Conservation (phyloP, 2,888 invertebrate genomes). For the Phyllotreta cruciferae region DNA sequence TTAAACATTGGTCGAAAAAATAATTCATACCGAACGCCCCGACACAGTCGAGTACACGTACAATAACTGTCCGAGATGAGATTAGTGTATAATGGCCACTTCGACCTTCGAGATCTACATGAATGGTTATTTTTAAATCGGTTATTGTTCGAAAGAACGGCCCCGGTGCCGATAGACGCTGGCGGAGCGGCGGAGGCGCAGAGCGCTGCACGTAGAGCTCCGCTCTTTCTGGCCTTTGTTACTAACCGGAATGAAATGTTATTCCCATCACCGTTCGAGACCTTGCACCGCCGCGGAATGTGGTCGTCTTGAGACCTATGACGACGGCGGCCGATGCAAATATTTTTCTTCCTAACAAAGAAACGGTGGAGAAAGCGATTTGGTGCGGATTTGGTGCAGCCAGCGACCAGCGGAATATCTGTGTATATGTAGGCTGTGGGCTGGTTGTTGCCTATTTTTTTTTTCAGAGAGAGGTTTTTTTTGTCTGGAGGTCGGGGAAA, state of each 20-base stretch:
- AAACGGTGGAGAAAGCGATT: not conserved
- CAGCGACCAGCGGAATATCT: not conserved
- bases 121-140: conserved; percentile 24
- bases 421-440: too few relatives aligned
- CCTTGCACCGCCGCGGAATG: conserved; percentile 21
- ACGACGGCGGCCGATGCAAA: conserved; percentile 2
- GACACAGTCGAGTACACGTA: too few relatives aligned
- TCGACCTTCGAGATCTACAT: conserved; percentile 24
- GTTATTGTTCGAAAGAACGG: conserved; percentile 26
- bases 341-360: conserved; percentile 9
- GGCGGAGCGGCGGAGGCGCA: not conserved
- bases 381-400: not conserved
- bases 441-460: too few relatives aligned
- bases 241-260: conserved; percentile 27
- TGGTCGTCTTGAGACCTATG: conserved; percentile 14
- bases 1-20: too few relatives aligned
- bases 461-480: too few relatives aligned
- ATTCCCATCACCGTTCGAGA: conserved; percentile 20
- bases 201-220: not conserved
- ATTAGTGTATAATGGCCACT: too few relatives aligned
- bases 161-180: not conserved
- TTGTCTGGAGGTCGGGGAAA: too few relatives aligned
- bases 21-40: too few relatives aligned
- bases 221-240: conserved; percentile 14
- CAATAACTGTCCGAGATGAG: too few relatives aligned